These are phyloP conservation scores for Manduca sexta DNA, from an alignment of 1,140 invertebrate genomes.

Conservation along the genomic window DNA sequence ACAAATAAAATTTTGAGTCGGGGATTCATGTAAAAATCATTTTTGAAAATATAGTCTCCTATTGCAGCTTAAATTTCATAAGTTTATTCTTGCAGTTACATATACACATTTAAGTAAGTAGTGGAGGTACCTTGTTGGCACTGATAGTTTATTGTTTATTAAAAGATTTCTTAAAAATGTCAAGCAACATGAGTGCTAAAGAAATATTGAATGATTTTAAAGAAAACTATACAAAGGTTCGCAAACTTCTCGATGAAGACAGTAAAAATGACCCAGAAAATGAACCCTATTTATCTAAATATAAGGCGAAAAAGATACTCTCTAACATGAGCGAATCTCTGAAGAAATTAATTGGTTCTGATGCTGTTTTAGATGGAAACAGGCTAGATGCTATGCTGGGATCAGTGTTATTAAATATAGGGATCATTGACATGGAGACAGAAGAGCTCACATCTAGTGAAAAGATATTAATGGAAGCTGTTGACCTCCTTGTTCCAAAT, in stretches of 20 bases:
- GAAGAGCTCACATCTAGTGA: slow-evolving; percentile 85
- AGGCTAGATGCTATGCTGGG: slow-evolving; percentile 75
- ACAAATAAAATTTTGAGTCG: too few relatives aligned
- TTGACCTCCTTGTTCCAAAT: slow-evolving; percentile 75
- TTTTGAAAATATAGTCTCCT: too few relatives aligned
- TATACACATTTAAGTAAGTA: too few relatives aligned
- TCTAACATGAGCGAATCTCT: slow-evolving; percentile 75
- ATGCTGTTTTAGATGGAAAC: slow-evolving; percentile 33
- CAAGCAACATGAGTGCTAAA: slow-evolving; percentile 73
- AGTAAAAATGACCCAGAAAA: slow-evolving; percentile 80
- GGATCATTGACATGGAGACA: slow-evolving; percentile 84
- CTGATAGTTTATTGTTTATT: too few relatives aligned
- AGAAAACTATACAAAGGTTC: slow-evolving; percentile 79
- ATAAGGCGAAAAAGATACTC: slow-evolving; percentile 81
- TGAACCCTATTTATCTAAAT: slow-evolving; percentile 86
- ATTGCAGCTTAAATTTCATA: too few relatives aligned
- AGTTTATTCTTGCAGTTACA: too few relatives aligned
- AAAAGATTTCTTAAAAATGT: slow-evolving; percentile 27
- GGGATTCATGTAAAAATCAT: too few relatives aligned
- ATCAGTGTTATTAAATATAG: slow-evolving; percentile 79
- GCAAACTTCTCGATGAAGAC: slow-evolving; percentile 80
- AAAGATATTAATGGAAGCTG: slow-evolving; percentile 79
- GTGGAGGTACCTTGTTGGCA: too few relatives aligned
- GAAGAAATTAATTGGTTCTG: slow-evolving; percentile 58
- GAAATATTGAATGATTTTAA: slow-evolving; percentile 77